Percentiles rank a stretch among this genome's conserved stretches.
phyloP scores from a whole-genome alignment of 2,888 invertebrate genomes.

The Entomobrya proxima region DNA sequence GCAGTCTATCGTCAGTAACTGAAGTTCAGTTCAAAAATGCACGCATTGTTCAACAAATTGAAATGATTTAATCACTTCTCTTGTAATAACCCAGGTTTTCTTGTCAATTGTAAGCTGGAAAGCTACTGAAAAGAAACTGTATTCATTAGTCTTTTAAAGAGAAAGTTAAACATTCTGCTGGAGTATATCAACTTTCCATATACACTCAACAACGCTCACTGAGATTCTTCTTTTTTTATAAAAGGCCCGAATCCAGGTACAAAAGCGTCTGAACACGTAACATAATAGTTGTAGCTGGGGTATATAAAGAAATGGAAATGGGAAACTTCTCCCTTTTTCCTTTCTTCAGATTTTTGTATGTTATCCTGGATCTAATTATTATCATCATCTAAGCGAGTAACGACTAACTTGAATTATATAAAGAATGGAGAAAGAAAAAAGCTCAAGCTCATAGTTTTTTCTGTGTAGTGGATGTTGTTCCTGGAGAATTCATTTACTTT shows the following conservation, averaged over 20 bases:
- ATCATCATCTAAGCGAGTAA: slow-evolving; percentile 66
- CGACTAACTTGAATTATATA: slow-evolving; percentile 62
- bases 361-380: slow-evolving; percentile 67
- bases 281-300: slow-evolving; percentile 45
- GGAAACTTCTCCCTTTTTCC: slow-evolving; percentile 41
- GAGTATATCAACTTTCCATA: neutral
- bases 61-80: slow-evolving; percentile 45
- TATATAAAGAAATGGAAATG: slow-evolving; percentile 47
- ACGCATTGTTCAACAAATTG: slow-evolving; percentile 9
- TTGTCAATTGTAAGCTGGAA: slow-evolving; percentile 29
- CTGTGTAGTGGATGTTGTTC: slow-evolving; percentile 8
- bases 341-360: slow-evolving; percentile 55
- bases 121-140: slow-evolving; percentile 37
- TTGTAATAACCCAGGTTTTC: slow-evolving; percentile 22
- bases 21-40: neutral
- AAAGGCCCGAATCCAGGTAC: neutral
- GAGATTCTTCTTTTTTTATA: neutral
- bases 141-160: slow-evolving; percentile 38
- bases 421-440: slow-evolving; percentile 47
- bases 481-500: slow-evolving; percentile 62
- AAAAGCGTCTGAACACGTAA: slow-evolving; percentile 27
- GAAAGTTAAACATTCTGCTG: slow-evolving; percentile 31
- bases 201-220: neutral
- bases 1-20: no score
- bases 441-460: slow-evolving; percentile 14